Evolutionary conservation across 2,113 vertebrate genomes (phyloP).

Genomic region (Xenopus borealis): DNA sequence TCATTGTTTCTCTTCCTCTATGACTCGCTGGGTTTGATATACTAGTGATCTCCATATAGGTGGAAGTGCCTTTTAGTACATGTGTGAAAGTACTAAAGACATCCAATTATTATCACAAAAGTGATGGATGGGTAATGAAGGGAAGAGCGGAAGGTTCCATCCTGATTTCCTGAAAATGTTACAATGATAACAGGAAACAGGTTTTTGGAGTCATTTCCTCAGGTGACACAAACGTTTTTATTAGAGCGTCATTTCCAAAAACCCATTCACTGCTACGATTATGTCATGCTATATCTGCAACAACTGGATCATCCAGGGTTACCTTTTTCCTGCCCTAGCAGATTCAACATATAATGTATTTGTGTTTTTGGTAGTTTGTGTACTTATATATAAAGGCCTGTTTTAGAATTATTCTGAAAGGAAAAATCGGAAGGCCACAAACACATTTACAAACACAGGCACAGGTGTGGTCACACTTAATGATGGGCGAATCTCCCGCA

Average conservation of each 20-base stretch:
- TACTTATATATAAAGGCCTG: too few species aligned
- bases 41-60: too few species aligned
- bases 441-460: too few species aligned
- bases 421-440: too few species aligned
- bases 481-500: too few species aligned
- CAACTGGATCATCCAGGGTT: not conserved
- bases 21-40: too few species aligned
- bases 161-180: constrained; percentile 24
- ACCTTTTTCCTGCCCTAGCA: not conserved
- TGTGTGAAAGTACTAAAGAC: not conserved
- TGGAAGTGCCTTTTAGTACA: too few species aligned
- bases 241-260: not conserved
- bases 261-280: constrained; percentile 2
- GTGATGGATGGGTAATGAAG: not conserved
- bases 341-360: too few species aligned
- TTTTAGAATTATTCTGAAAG: too few species aligned
- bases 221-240: constrained; percentile 22
- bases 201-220: constrained; percentile 30
- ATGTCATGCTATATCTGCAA: not conserved
- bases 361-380: too few species aligned
- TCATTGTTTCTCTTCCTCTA: too few species aligned
- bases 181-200: constrained; percentile 39
- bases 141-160: constrained; percentile 1
- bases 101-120: constrained; percentile 9
- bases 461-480: too few species aligned